Conservation (phyloP, 1,140 invertebrate species). For the Pantala flavescens region DNA sequence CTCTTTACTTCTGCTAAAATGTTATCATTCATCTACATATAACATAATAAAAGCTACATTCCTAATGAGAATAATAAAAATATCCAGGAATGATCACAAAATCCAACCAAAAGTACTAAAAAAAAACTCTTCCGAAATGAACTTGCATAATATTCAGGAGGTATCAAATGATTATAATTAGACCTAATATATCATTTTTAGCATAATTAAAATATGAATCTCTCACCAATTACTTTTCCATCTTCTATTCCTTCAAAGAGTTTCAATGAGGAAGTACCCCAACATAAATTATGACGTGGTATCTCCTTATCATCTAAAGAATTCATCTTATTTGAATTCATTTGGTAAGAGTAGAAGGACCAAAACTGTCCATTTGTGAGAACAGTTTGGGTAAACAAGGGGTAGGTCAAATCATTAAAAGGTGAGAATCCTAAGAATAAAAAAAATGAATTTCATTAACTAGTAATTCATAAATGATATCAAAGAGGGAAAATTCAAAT, state of each 20-base stretch:
- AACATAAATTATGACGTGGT: conserved; percentile 66
- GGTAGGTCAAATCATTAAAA: conserved; percentile 78
- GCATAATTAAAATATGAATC: too few relatives aligned
- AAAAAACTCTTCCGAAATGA: too few relatives aligned
- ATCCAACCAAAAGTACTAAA: too few relatives aligned
- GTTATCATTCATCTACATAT: too few relatives aligned
- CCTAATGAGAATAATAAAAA: too few relatives aligned
- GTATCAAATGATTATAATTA: too few relatives aligned
- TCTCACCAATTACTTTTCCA: conserved; percentile 51
- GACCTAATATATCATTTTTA: too few relatives aligned
- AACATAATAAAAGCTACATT: too few relatives aligned
- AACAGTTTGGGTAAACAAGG: conserved; percentile 70
- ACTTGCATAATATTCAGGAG: too few relatives aligned
- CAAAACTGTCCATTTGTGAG: conserved; percentile 74
- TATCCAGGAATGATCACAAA: too few relatives aligned
- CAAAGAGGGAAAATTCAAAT: conserved; percentile 11
- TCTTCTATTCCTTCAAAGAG: conserved; percentile 65
- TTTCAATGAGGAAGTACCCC: conserved; percentile 55
- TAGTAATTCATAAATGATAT: conserved; percentile 1
- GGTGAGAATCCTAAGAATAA: conserved; percentile 67
- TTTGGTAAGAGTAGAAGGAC: conserved; percentile 76
- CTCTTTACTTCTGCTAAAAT: too few relatives aligned
- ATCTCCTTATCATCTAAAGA: conserved; percentile 49
- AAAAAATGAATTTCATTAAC: conserved; percentile 15
- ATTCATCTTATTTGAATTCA: conserved; percentile 69